Evolutionary conservation across 2,113 vertebrate species (phyloP).

Genomic region (Apistogramma diplotaenia): DNA sequence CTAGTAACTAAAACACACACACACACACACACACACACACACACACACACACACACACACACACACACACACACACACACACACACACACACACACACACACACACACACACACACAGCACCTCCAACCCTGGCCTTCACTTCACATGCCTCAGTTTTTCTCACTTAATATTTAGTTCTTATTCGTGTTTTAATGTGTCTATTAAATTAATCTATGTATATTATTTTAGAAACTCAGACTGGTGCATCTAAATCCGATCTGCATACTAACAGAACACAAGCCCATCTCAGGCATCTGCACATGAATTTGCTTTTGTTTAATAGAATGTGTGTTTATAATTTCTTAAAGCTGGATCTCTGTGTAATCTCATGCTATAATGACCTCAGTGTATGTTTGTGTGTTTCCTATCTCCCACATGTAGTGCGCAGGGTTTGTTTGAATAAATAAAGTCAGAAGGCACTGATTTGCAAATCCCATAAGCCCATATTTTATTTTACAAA

Average conservation of each 20-base stretch:
- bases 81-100: not conserved
- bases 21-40: not conserved
- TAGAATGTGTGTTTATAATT: no score
- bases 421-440: no score
- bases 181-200: no score
- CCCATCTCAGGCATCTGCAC: not conserved
- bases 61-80: not conserved
- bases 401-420: no score
- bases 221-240: no score
- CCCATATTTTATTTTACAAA: no score
- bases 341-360: no score
- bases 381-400: no score
- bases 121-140: not conserved
- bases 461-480: not conserved
- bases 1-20: not conserved
- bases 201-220: not conserved
- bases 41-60: not conserved
- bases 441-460: not conserved
- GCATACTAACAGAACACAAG: not conserved
- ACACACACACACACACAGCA: constrained; percentile 21
- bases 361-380: no score
- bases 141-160: not conserved
- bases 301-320: not conserved
- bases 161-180: not conserved
- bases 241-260: not conserved